Evolutionary conservation across 2,888 invertebrate species (phyloP), one percentile per base, ranked within the genome.

Genomic region (Druceiella hillmani): DNA sequence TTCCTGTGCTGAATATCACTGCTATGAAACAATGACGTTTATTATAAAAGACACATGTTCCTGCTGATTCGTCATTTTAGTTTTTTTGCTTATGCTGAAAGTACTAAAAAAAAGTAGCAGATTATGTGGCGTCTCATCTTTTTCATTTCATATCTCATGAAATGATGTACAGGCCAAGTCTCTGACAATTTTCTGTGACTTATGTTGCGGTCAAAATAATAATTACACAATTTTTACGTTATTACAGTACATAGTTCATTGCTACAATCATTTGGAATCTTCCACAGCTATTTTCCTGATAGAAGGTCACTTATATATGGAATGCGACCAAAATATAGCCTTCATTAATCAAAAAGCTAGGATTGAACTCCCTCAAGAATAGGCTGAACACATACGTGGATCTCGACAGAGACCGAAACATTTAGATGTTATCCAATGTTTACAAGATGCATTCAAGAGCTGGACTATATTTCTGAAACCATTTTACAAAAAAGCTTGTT

Each of bases 11-110:
- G 6, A 33, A 33, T 16, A 25, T 24, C 24, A 33, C 33, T 33
- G n/a, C n/a, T n/a, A n/a, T n/a, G n/a, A n/a, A 33, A 24, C 24
- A 33, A 33, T 26, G 33, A 33, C 12, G 33, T 33, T n/a, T 33
- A 33, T 33, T 33, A 33, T 12, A 24, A 33, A 33, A 33, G 33
- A 9, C 30, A 30, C 14, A n/a, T 33, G 33, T 33, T 13, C 33
- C 25, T 13, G 33, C 33, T 33, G 33, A 33, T 33, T 5, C 33
- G 25, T 33, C 33, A 14, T 33, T 26, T 33, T 33, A 33, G n/a
- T 33, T 33, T 25, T 33, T 33, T 33, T 10, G 24, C 33, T 9
- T 33, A 33, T 16, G 33, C 24, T 33, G 33, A 33, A 15, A 33
- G 24, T 24, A 33, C 25, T 33, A 26, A 26, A 33, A 33, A 33